These are phyloP conservation scores for Heloderma charlesbogerti DNA, from an alignment of 2,113 vertebrate genomes.

Conservation along the genomic window DNA sequence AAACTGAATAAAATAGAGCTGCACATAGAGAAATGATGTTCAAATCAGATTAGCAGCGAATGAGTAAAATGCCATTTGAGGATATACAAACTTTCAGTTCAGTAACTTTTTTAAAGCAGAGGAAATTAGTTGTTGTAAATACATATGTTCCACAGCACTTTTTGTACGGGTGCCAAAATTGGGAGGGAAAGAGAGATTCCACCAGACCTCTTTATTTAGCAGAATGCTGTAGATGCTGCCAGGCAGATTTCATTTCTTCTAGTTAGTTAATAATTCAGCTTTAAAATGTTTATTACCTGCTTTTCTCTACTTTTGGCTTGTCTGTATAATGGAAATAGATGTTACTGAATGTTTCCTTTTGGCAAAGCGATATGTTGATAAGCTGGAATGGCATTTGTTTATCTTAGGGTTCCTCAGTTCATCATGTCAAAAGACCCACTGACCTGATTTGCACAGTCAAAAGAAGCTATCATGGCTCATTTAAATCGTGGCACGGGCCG, in stretches of 20 bases:
- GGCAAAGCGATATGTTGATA: slow-evolving; percentile 17
- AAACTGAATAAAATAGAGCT: neutral
- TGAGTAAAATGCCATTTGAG: slow-evolving; percentile 20
- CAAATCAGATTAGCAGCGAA: slow-evolving; percentile 21
- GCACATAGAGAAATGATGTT: neutral
- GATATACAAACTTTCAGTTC: slow-evolving; percentile 33
- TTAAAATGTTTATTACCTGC: slow-evolving; percentile 20
- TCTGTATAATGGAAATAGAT: slow-evolving; percentile 23
- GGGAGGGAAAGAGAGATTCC: slow-evolving; percentile 14
- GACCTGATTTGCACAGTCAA: too few relatives aligned
- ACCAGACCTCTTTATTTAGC: slow-evolving; percentile 1
- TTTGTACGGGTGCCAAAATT: slow-evolving; percentile 35
- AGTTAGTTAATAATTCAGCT: slow-evolving; percentile 36
- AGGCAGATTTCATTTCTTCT: slow-evolving; percentile 43
- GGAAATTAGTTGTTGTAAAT: slow-evolving; percentile 41
- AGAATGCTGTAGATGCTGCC: slow-evolving; percentile 21
- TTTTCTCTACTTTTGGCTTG: slow-evolving; percentile 29
- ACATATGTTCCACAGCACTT: slow-evolving; percentile 19
- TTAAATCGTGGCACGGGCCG: too few relatives aligned
- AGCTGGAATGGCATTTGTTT: neutral
- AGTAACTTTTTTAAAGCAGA: slow-evolving; percentile 9
- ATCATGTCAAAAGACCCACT: too few relatives aligned
- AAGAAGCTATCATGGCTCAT: neutral
- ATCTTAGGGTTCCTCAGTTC: too few relatives aligned
- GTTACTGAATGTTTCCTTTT: neutral